These are phyloP conservation scores for Scylla paramamosain DNA, from an alignment of 1,140 invertebrate species.

Conservation along the genomic window DNA sequence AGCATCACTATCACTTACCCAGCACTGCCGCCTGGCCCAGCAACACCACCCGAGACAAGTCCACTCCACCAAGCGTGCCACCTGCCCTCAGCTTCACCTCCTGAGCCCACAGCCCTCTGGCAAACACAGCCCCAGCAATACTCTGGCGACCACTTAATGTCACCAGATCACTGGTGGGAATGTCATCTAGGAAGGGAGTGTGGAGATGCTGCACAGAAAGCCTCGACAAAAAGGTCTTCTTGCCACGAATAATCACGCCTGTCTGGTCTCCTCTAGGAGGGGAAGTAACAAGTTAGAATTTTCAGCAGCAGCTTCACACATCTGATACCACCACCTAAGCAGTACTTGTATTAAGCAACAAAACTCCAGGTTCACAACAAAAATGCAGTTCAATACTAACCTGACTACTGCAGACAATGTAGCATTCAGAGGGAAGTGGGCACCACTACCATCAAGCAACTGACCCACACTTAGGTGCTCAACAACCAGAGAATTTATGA, in stretches of 20 bases:
- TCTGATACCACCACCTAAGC: too few relatives aligned
- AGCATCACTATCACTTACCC: neutral
- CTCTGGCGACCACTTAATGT: neutral
- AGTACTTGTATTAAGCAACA: too few relatives aligned
- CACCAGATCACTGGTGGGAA: constrained; percentile 41
- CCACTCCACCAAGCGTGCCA: constrained; percentile 35
- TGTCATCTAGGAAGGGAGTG: constrained; percentile 11
- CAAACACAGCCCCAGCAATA: constrained; percentile 19
- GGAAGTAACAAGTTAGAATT: neutral
- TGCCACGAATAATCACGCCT: neutral
- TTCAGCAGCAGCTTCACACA: too few relatives aligned
- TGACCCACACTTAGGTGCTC: neutral
- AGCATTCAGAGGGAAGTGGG: neutral
- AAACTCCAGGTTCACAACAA: too few relatives aligned
- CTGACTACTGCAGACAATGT: neutral
- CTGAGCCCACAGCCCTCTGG: neutral
- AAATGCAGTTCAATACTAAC: neutral
- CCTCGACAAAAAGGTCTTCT: constrained; percentile 28
- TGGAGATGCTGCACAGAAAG: neutral
- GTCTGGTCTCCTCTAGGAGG: neutral
- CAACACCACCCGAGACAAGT: constrained; percentile 26
- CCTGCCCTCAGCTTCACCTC: neutral
- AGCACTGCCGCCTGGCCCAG: neutral
- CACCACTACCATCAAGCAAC: neutral
- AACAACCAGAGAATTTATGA: neutral